These are phyloP conservation scores for Micronycteris hirsuta DNA, from an alignment of 2,113 vertebrate genomes.

Conservation along the genomic window DNA sequence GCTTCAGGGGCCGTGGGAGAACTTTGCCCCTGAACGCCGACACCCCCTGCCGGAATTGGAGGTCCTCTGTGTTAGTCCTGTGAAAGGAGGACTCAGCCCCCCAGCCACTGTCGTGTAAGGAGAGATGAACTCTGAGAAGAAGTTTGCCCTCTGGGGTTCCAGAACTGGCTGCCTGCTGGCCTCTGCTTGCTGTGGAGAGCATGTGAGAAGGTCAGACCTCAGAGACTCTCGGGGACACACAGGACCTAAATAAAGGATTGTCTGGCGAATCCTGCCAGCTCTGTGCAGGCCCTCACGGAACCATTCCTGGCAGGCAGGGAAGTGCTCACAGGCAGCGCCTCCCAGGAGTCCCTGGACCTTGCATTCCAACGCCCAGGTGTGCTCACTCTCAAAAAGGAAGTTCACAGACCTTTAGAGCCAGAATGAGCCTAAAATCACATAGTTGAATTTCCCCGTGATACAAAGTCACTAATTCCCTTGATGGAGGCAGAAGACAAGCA, in stretches of 20 bases:
- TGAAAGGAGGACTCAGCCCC: neutral
- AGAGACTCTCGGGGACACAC: neutral
- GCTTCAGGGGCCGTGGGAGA: neutral
- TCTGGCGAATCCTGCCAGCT: neutral
- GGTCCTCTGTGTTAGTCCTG: neutral
- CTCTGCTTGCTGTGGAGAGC: neutral
- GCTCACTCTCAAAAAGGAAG: neutral
- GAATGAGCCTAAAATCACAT: neutral
- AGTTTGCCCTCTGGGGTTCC: neutral
- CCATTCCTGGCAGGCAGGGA: neutral
- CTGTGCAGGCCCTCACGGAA: rapidly evolving
- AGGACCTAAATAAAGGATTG: neutral
- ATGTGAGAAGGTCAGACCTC: neutral
- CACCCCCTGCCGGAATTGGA: neutral
- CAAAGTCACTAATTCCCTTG: neutral
- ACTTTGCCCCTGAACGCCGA: neutral
- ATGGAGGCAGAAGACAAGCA: neutral
- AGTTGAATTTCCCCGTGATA: neutral
- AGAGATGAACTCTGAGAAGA: neutral
- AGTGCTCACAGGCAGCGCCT: rapidly evolving
- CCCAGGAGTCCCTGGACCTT: rapidly evolving
- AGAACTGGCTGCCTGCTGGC: neutral
- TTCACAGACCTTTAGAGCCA: neutral
- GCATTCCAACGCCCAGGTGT: neutral
- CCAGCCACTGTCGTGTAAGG: neutral